Evolutionary conservation across 2,797 vertebrate genomes (phyloP).

Genomic region (Anguilla pacifica): DNA sequence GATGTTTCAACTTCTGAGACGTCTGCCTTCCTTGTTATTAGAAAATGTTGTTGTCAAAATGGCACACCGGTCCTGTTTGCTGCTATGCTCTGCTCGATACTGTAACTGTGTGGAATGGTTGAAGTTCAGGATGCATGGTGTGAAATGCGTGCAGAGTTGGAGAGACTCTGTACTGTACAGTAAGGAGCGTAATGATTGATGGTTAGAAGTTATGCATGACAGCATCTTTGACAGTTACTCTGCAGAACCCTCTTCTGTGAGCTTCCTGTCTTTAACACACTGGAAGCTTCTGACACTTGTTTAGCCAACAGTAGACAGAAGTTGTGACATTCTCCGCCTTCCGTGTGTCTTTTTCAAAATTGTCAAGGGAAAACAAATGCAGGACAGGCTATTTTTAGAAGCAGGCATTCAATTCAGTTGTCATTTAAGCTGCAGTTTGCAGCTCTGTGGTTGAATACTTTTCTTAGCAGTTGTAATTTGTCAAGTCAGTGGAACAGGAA

Average conservation of each 20-base stretch:
- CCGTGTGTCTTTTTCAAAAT: background rate
- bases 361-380: background rate
- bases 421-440: background rate
- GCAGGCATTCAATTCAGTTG: background rate
- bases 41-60: background rate
- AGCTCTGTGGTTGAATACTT: background rate
- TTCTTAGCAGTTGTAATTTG: background rate
- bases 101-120: background rate
- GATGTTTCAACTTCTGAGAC: background rate
- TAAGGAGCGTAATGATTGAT: background rate
- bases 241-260: background rate
- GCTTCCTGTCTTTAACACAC: background rate
- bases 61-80: background rate
- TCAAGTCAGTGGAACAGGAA: background rate
- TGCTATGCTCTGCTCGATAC: background rate
- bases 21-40: background rate
- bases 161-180: background rate
- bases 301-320: background rate
- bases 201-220: background rate
- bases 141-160: background rate
- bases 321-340: background rate
- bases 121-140: background rate
- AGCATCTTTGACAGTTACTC: background rate
- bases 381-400: slow-evolving; percentile 7
- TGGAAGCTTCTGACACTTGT: background rate